Conservation (phyloP, 2,113 vertebrate genomes). For the Trematocara variabile region DNA sequence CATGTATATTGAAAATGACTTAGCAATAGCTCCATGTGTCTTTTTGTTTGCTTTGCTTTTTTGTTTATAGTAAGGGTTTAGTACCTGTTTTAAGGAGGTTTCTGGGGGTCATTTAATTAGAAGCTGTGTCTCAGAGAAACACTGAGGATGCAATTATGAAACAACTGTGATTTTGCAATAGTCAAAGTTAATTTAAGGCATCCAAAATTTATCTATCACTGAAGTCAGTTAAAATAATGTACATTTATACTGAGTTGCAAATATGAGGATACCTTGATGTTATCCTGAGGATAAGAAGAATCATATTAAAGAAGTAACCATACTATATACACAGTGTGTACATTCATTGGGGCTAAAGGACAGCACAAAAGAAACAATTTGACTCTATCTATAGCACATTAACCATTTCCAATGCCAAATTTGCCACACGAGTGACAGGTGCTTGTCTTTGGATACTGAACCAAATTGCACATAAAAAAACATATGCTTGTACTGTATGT, state of each 20-base stretch:
- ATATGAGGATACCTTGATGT: background rate
- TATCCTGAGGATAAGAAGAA: slow-evolving; percentile 25
- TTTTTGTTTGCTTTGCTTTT: background rate
- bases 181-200: slow-evolving; percentile 15
- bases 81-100: slow-evolving; percentile 15
- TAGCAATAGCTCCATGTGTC: slow-evolving; percentile 44
- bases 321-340: slow-evolving; percentile 26
- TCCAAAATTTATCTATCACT: background rate
- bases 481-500: background rate
- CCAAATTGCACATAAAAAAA: background rate
- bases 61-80: background rate
- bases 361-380: background rate
- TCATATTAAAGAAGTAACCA: background rate
- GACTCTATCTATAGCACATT: background rate
- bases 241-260: background rate
- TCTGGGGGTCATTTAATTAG: slow-evolving; percentile 35
- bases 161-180: slow-evolving; percentile 19
- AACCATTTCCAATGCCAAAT: background rate
- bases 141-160: background rate
- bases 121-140: slow-evolving; percentile 2
- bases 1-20: slow-evolving; percentile 39
- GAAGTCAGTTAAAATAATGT: background rate
- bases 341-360: background rate
- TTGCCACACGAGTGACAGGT: background rate
- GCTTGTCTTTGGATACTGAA: background rate